These are phyloP conservation scores for Tetragonisca angustula DNA, from an alignment of 2,888 invertebrate genomes.

Conservation along the genomic window DNA sequence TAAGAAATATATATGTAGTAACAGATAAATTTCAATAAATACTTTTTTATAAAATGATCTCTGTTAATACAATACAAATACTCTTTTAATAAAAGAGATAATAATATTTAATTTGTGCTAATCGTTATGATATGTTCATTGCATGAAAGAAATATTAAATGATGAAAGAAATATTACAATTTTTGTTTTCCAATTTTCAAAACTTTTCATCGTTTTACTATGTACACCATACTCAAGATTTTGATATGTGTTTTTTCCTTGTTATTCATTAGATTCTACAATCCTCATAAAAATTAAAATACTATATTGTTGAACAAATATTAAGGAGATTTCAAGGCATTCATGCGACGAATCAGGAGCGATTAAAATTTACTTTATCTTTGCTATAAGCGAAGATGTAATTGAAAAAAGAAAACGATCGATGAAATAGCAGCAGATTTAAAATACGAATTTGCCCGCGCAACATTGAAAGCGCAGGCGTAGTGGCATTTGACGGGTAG, in stretches of 20 bases:
- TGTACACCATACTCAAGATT: neutral
- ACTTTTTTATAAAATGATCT: neutral
- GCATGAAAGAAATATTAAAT: neutral
- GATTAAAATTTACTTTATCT: neutral
- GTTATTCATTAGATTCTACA: neutral
- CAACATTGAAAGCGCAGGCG: slow-evolving; percentile 59
- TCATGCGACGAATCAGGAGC: neutral
- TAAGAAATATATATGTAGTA: neutral
- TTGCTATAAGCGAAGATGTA: too few relatives aligned
- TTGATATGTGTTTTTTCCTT: neutral
- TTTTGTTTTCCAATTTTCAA: neutral
- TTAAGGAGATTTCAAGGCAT: neutral
- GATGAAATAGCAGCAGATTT: slow-evolving; percentile 41
- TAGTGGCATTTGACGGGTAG: slow-evolving; percentile 68
- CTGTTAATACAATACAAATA: neutral
- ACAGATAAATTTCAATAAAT: slow-evolving; percentile 6
- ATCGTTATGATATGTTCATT: neutral
- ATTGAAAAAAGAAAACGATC: slow-evolving; percentile 35
- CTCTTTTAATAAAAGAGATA: neutral
- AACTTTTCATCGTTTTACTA: neutral
- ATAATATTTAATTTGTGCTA: neutral
- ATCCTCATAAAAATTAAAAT: neutral
- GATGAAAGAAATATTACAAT: neutral
- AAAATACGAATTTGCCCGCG: slow-evolving; percentile 66
- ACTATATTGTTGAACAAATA: neutral